A percentile compares a stretch with the other conserved stretches of the same genome.
These are phyloP conservation scores for Palythoa caribaeorum DNA, from an alignment of 92 coral and sea anemone genomes.

Conservation along the genomic window DNA sequence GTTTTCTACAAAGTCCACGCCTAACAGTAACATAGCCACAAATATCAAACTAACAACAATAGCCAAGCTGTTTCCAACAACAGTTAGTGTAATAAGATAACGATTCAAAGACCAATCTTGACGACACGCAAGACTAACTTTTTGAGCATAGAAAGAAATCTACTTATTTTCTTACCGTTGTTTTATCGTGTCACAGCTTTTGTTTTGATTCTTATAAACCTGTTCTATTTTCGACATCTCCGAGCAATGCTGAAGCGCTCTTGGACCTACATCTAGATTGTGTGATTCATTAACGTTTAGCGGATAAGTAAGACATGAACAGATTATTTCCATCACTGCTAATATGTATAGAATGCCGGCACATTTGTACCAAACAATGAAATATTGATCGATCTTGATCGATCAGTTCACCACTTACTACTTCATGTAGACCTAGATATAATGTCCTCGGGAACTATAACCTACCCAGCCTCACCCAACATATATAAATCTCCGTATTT, in stretches of 20 bases:
- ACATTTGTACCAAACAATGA: neutral
- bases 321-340: conserved; percentile 34
- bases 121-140: neutral
- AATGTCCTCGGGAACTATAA: too few species aligned
- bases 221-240: conserved; percentile 14
- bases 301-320: conserved; percentile 39
- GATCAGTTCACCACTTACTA: too few species aligned
- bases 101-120: neutral
- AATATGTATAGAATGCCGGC: neutral
- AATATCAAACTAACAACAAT: too few species aligned
- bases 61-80: too few species aligned
- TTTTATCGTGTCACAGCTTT: neutral
- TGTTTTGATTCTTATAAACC: conserved; percentile 2
- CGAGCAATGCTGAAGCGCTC: conserved; percentile 7
- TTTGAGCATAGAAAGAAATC: neutral
- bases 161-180: neutral
- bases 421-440: too few species aligned
- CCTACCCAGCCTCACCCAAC: too few species aligned
- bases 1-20: too few species aligned
- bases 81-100: neutral
- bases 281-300: neutral
- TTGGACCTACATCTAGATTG: neutral
- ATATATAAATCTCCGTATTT: too few species aligned
- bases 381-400: neutral
- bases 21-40: too few species aligned